Evolutionary conservation across 2,797 vertebrate genomes (phyloP).

Genomic region (Gymnoscopelus braueri): DNA sequence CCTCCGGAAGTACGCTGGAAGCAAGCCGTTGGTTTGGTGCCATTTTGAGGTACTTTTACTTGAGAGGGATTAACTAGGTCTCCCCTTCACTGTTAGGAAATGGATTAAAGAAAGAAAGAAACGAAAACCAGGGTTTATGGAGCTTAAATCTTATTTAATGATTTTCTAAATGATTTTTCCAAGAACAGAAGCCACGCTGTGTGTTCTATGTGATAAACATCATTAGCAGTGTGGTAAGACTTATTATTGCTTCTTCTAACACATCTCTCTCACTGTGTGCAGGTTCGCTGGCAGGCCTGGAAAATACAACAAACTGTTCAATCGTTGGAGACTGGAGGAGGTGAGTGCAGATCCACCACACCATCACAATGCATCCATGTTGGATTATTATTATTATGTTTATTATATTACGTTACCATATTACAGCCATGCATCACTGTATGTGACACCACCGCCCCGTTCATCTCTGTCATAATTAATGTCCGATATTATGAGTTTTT

Average conservation of each 20-base stretch:
- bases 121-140: no score
- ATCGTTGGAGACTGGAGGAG: constrained; percentile 98
- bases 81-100: no score
- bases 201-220: constrained; percentile 17
- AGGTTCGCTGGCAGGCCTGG: constrained; percentile 98
- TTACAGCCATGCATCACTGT: constrained; percentile 33
- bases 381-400: constrained; percentile 1
- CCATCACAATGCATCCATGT: no score
- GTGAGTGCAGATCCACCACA: constrained; percentile 79
- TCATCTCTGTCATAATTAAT: constrained; percentile 44
- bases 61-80: no score
- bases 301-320: constrained; percentile 98
- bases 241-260: no score
- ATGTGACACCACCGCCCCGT: constrained; percentile 40
- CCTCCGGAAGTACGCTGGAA: no score
- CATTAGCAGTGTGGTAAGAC: constrained; percentile 24
- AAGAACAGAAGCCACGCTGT: constrained; percentile 23
- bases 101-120: no score
- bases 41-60: no score
- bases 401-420: constrained; percentile 26
- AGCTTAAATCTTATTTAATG: not conserved
- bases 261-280: no score
- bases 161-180: constrained; percentile 22
- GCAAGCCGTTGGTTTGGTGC: no score
- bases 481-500: no score